A percentile compares a stretch with the other conserved stretches of the same genome.
These are phyloP conservation scores for Philhelius pedissequus DNA, from an alignment of 2,888 invertebrate genomes.

Conservation along the genomic window DNA sequence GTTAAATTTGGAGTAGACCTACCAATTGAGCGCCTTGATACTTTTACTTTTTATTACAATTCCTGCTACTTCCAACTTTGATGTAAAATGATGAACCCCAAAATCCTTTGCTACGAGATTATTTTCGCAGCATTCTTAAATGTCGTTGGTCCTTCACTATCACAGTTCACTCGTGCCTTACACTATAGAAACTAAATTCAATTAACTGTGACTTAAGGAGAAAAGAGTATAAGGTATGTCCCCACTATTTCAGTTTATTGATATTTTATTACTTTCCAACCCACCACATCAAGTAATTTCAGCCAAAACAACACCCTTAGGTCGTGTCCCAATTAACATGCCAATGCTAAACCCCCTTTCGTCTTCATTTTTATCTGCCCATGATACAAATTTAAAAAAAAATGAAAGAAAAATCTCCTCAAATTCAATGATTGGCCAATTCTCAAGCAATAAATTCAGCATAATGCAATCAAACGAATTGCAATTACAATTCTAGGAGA, in stretches of 20 bases:
- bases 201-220: too few relatives aligned
- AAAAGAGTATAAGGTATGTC: too few relatives aligned
- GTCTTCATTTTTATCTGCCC: background rate
- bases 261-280: slow-evolving; percentile 9
- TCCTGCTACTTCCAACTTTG: too few relatives aligned
- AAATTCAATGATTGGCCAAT: slow-evolving; percentile 60
- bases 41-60: too few relatives aligned
- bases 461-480: slow-evolving; percentile 64
- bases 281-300: background rate
- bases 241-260: background rate
- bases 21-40: too few relatives aligned
- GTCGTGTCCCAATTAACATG: background rate
- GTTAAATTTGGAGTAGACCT: too few relatives aligned
- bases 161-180: too few relatives aligned
- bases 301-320: slow-evolving; percentile 4
- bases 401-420: slow-evolving; percentile 17
- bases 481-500: slow-evolving; percentile 60
- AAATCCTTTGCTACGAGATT: too few relatives aligned
- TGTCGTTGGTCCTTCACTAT: too few relatives aligned
- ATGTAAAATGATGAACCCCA: too few relatives aligned
- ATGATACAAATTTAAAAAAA: background rate
- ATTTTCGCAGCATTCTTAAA: too few relatives aligned
- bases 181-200: too few relatives aligned
- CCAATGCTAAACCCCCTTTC: background rate
- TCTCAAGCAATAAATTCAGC: slow-evolving; percentile 57